These are phyloP conservation scores for Euzetes globulus DNA, from an alignment of 2,888 invertebrate genomes.

Conservation along the genomic window DNA sequence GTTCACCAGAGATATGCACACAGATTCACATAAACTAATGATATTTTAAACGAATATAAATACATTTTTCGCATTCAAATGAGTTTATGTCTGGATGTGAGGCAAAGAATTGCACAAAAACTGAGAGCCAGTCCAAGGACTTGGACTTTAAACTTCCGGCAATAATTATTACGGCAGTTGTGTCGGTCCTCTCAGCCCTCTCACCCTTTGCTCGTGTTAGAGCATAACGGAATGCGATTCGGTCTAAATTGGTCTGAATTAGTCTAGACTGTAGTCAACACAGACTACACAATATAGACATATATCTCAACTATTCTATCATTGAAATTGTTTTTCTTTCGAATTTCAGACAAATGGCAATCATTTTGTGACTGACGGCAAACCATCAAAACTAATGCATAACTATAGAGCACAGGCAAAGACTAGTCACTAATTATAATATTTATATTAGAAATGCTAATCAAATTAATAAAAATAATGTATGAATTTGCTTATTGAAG, in stretches of 20 bases:
- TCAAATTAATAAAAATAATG: conserved; percentile 5
- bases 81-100: background rate
- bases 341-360: background rate
- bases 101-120: background rate
- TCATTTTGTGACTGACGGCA: background rate
- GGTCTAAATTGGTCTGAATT: background rate
- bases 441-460: conserved; percentile 1
- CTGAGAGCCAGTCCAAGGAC: background rate
- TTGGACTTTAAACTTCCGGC: conserved; percentile 27
- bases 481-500: background rate
- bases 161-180: conserved; percentile 17
- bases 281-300: too few relatives aligned
- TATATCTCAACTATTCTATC: background rate
- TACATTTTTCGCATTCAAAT: background rate
- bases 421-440: background rate
- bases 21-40: background rate
- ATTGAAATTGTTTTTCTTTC: conserved; percentile 8
- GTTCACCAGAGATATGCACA: too few relatives aligned
- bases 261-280: too few relatives aligned
- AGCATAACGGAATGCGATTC: conserved; percentile 5
- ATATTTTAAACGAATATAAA: background rate
- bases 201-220: background rate
- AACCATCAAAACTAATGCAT: background rate
- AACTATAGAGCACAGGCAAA: background rate
- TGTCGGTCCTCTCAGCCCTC: background rate